Conservation (phyloP, 2,797 vertebrate genomes). For the Periophthalmus magnuspinnatus region DNA sequence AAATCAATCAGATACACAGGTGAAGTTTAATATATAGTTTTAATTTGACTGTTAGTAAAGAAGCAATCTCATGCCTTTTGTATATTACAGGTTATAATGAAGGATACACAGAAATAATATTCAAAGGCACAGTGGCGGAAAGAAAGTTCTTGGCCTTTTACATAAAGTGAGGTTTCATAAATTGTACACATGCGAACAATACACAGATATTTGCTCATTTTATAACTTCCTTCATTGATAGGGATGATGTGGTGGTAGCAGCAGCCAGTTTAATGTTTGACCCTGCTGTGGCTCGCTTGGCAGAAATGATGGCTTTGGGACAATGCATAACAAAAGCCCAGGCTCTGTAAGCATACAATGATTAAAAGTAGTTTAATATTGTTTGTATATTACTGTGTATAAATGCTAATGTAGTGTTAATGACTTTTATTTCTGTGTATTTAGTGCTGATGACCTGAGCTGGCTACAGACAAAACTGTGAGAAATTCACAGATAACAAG, state of each 20-base stretch:
- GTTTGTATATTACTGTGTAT: neutral
- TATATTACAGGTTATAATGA: constrained; percentile 78
- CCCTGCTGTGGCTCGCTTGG: constrained; percentile 80
- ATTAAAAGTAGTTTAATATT: neutral
- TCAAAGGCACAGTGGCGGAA: constrained; percentile 84
- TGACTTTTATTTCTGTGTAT: constrained; percentile 14
- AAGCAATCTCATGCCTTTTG: constrained; percentile 16
- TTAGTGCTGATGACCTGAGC: constrained; percentile 76
- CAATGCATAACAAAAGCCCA: constrained; percentile 79
- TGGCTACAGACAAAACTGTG: constrained; percentile 70
- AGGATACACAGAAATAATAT: constrained; percentile 84
- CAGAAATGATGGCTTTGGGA: constrained; percentile 80
- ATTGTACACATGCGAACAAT: neutral
- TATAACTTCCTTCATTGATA: constrained; percentile 45
- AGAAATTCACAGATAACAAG: neutral
- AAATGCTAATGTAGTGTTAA: constrained; percentile 1
- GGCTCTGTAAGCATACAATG: constrained; percentile 78
- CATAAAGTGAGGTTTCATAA: constrained; percentile 77
- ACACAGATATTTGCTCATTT: neutral
- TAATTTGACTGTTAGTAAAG: neutral
- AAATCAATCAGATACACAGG: constrained; percentile 86
- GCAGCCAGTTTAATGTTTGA: constrained; percentile 87
- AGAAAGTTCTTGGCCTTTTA: constrained; percentile 87
- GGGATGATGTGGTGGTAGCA: constrained; percentile 81
- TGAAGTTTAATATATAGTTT: constrained; percentile 34